These are phyloP conservation scores for Cochlearius cochlearius DNA, from an alignment of 2,113 vertebrate species.

Conservation along the genomic window DNA sequence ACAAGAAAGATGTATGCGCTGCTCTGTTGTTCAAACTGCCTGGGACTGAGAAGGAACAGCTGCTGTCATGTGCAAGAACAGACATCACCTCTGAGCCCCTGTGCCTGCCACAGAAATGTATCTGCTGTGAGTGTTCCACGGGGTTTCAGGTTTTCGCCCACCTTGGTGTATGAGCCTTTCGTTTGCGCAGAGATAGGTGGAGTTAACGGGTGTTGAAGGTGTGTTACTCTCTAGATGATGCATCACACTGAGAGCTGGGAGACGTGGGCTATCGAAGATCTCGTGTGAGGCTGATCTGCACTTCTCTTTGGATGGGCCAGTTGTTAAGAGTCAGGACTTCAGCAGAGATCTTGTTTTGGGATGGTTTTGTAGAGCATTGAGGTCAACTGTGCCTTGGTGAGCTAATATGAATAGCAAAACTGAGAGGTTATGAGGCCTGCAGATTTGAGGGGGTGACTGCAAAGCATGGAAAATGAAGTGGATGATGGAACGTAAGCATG, in stretches of 20 bases:
- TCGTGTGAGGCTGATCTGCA: accelerated
- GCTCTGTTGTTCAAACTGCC: neutral
- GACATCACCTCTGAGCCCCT: accelerated
- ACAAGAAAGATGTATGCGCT: neutral
- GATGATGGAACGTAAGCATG: neutral
- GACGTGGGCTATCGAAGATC: accelerated
- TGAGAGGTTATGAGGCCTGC: neutral
- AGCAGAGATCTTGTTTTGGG: neutral
- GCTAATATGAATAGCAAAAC: neutral
- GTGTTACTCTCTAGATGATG: neutral
- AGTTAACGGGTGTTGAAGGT: neutral
- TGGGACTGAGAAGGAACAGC: neutral
- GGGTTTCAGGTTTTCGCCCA: neutral
- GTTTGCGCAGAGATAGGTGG: neutral
- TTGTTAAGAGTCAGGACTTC: neutral
- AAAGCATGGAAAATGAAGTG: neutral
- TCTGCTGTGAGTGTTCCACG: accelerated
- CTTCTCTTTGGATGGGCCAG: neutral
- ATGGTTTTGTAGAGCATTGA: neutral
- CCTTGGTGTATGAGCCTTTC: accelerated
- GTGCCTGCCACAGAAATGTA: accelerated
- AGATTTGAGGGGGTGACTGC: neutral
- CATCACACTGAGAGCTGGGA: neutral
- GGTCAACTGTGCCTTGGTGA: neutral
- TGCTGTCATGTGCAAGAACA: accelerated